These are phyloP conservation scores for Clarias platycephalus DNA, from an alignment of 2,797 vertebrate genomes.

Conservation along the genomic window DNA sequence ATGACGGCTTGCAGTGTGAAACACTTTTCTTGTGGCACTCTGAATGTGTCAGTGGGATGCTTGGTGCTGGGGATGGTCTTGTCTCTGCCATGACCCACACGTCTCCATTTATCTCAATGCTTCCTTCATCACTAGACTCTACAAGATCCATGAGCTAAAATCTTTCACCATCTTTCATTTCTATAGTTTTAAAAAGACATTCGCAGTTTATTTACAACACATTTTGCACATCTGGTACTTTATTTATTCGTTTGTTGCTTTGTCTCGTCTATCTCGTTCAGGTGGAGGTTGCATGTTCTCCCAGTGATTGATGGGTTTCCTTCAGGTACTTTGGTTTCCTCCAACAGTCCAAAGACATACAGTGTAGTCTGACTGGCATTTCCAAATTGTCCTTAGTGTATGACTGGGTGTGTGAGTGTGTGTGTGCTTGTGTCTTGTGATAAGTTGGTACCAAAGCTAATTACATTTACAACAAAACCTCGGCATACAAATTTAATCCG, in stretches of 20 bases:
- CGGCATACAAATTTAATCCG: too few species aligned
- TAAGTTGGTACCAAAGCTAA: too few species aligned
- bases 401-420: too few species aligned
- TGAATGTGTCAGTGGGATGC: conserved; percentile 58
- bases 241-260: background rate
- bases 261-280: background rate
- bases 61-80: conserved; percentile 44
- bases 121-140: background rate
- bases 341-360: too few species aligned
- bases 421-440: too few species aligned
- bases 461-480: too few species aligned
- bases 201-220: background rate
- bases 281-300: too few species aligned
- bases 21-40: conserved; percentile 63
- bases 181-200: background rate
- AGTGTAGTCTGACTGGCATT: too few species aligned
- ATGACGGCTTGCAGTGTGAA: conserved; percentile 62
- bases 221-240: background rate
- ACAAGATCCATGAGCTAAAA: background rate
- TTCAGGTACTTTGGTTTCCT: too few species aligned
- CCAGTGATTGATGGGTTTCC: too few species aligned
- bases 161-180: background rate
- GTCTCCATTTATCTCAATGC: conserved; percentile 21
- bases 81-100: conserved; percentile 26
- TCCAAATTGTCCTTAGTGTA: too few species aligned